Evolutionary conservation across 2,888 invertebrate genomes (phyloP).

Genomic region (Cylindroiulus punctatus): DNA sequence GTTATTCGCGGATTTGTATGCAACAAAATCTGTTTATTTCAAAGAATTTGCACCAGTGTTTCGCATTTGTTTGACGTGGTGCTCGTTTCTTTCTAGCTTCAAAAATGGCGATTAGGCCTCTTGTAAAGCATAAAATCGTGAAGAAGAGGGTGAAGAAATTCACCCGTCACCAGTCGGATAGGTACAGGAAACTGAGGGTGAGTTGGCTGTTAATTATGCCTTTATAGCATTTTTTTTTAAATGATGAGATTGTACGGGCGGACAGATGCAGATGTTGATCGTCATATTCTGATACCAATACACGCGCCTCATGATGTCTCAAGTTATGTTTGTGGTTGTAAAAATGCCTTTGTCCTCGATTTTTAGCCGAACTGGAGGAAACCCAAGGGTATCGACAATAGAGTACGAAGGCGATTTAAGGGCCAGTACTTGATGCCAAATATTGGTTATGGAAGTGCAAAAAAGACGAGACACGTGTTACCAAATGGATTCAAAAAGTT

Average conservation of each 20-base stretch:
- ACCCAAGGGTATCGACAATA: constrained; percentile 99
- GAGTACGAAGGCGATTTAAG: constrained; percentile 98
- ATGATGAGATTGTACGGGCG: constrained; percentile 3
- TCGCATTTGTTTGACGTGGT: background rate
- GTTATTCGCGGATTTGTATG: background rate
- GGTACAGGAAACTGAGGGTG: constrained; percentile 95
- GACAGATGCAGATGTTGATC: background rate
- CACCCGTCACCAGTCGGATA: constrained; percentile 97
- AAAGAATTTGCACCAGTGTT: background rate
- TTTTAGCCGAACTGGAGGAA: constrained; percentile 95
- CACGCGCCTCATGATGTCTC: too few relatives aligned
- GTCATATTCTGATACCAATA: constrained; percentile 17
- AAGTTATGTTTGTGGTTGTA: background rate
- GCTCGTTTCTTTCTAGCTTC: background rate
- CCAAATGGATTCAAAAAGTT: constrained; percentile 99
- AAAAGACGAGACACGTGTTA: constrained; percentile 94
- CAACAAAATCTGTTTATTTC: background rate
- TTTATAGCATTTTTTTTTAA: constrained; percentile 37
- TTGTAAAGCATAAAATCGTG: constrained; percentile 87
- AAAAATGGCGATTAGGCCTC: constrained; percentile 80
- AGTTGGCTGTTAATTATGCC: constrained; percentile 60
- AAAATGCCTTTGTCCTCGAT: background rate
- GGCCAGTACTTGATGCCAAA: constrained; percentile 99
- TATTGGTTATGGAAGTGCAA: constrained; percentile 97
- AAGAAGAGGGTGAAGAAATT: constrained; percentile 99